Evolutionary conservation across 2,113 vertebrate genomes (phyloP).

Genomic region (Dolichotis patagonum): DNA sequence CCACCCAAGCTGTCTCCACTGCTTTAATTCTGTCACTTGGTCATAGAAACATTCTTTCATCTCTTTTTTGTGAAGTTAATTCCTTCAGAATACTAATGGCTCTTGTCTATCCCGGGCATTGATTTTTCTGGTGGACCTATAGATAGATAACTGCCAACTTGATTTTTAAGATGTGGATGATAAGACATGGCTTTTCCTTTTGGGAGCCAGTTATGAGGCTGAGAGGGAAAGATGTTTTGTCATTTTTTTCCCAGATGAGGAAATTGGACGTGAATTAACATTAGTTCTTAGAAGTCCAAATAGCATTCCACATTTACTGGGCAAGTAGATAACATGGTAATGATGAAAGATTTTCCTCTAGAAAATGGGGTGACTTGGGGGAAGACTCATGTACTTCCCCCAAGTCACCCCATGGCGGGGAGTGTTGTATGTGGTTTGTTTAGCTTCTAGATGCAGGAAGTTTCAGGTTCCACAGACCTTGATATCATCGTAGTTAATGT

Average conservation of each 20-base stretch:
- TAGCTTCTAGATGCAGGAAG: neutral
- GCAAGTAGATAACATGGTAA: neutral
- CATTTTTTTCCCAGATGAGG: neutral
- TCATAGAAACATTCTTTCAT: constrained; percentile 1
- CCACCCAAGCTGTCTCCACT: constrained; percentile 32
- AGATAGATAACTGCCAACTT: neutral
- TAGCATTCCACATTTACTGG: neutral
- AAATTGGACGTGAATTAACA: neutral
- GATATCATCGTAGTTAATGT: neutral
- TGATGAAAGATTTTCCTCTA: neutral
- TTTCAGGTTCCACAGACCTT: neutral
- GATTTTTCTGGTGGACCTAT: neutral
- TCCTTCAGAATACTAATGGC: constrained; percentile 48
- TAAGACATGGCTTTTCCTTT: neutral
- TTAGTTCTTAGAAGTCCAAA: neutral
- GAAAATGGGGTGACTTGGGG: no score
- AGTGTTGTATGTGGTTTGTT: neutral
- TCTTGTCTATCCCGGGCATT: neutral
- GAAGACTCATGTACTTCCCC: neutral
- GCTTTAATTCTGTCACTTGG: constrained; percentile 27
- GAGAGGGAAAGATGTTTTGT: neutral
- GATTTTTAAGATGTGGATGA: neutral
- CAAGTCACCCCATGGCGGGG: neutral
- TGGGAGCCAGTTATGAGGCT: neutral
- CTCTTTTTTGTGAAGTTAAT: constrained; percentile 57